Evolutionary conservation across 2,888 invertebrate genomes (phyloP).

Genomic region (Epicampocera succincta): DNA sequence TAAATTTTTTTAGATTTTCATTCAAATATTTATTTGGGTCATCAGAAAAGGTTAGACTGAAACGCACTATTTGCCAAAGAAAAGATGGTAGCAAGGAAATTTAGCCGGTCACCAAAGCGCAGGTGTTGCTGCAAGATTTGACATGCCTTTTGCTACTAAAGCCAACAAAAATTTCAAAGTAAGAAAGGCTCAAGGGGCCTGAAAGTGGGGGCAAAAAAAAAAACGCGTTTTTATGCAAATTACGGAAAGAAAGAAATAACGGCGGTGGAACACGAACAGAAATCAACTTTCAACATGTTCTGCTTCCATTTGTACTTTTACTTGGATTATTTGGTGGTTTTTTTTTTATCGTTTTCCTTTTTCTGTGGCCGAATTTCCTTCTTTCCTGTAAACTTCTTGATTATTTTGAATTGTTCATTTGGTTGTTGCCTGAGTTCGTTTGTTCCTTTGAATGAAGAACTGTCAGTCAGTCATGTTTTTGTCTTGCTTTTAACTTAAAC

Average conservation of each 20-base stretch:
- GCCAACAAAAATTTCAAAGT: slow-evolving; percentile 15
- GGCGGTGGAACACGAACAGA: neutral
- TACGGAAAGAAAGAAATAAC: slow-evolving; percentile 17
- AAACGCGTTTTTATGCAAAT: slow-evolving; percentile 59
- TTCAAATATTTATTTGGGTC: too few relatives aligned
- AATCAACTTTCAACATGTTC: slow-evolving; percentile 50
- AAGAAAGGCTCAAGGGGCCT: too few relatives aligned
- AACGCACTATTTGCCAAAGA: too few relatives aligned
- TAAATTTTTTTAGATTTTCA: too few relatives aligned
- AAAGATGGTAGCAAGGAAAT: too few relatives aligned
- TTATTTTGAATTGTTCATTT: slow-evolving; percentile 11
- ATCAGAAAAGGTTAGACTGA: too few relatives aligned
- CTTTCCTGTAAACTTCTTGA: slow-evolving; percentile 25
- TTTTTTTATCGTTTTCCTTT: neutral
- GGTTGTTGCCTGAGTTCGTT: neutral
- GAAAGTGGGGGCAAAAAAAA: neutral
- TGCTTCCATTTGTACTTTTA: neutral
- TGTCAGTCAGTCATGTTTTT: slow-evolving; percentile 56
- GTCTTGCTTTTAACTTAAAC: slow-evolving; percentile 55
- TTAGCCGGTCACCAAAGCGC: neutral
- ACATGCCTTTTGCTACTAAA: slow-evolving; percentile 53
- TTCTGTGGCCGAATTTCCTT: slow-evolving; percentile 9
- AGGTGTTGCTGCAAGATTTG: neutral
- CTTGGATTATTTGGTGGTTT: too few relatives aligned
- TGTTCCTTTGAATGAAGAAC: slow-evolving; percentile 12